Evolutionary conservation across 2,113 vertebrate genomes (phyloP).

Genomic region (Scolopax mira): DNA sequence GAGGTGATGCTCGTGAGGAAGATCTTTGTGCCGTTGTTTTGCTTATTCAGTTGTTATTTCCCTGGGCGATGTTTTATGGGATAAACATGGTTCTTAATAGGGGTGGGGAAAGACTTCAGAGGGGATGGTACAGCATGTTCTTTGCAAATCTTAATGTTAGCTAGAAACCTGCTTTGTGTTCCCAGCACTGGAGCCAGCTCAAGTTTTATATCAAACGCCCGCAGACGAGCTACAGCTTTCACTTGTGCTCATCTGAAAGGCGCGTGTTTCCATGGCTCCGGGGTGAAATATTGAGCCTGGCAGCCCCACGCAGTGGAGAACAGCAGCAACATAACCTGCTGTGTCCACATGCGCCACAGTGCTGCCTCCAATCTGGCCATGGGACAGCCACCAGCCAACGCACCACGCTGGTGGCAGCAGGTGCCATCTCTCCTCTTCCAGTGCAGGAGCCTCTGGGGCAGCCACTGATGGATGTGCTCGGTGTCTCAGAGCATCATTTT

Average conservation of each 20-base stretch:
- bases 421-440: neutral
- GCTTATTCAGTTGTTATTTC: neutral
- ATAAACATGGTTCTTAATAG: neutral
- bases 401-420: rapidly evolving
- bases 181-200: neutral
- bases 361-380: neutral
- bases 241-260: neutral
- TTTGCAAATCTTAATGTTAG: neutral
- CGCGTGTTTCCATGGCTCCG: neutral
- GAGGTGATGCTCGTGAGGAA: neutral
- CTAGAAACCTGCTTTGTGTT: neutral
- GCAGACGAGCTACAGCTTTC: neutral
- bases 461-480: rapidly evolving
- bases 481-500: neutral
- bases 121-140: neutral
- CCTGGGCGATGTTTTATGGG: neutral
- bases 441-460: neutral
- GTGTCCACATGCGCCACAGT: rapidly evolving
- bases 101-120: neutral
- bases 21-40: neutral
- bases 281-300: constrained; percentile 43
- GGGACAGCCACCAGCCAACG: rapidly evolving
- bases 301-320: neutral
- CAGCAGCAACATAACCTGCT: neutral
- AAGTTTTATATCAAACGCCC: neutral